Evolutionary conservation across 2,888 invertebrate genomes (phyloP).

Genomic region (Listrodromus nycthemerus): DNA sequence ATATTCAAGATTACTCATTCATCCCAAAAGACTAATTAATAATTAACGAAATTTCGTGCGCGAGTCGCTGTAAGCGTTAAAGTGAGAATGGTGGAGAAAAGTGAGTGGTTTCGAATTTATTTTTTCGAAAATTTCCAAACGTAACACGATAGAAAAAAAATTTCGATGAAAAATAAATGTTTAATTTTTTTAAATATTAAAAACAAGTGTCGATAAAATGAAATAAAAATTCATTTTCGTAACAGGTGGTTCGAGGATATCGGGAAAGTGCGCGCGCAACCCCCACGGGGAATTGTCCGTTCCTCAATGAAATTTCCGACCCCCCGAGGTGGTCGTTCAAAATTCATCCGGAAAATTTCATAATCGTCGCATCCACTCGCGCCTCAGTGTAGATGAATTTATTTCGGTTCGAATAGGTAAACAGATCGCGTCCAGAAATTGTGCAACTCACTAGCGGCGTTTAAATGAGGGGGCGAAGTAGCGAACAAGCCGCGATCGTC

Average conservation of each 20-base stretch:
- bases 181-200: background rate
- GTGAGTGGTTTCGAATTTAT: constrained; percentile 77
- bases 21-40: background rate
- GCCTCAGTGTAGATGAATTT: constrained; percentile 32
- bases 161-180: background rate
- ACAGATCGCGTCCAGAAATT: constrained; percentile 52
- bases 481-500: constrained; percentile 38
- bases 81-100: constrained; percentile 81
- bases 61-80: constrained; percentile 49
- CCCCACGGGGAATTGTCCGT: background rate
- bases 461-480: constrained; percentile 22
- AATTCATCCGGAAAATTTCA: constrained; percentile 12
- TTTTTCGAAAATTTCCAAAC: background rate
- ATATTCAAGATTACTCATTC: background rate
- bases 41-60: background rate
- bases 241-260: constrained; percentile 53
- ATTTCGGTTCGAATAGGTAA: constrained; percentile 60
- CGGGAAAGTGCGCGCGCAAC: constrained; percentile 29
- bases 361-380: background rate
- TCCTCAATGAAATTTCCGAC: background rate
- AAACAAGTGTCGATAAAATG: constrained; percentile 11
- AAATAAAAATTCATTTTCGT: constrained; percentile 13
- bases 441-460: constrained; percentile 42
- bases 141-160: background rate
- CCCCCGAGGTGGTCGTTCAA: background rate